Evolutionary conservation across 2,113 vertebrate genomes (phyloP).

Genomic region (Mus spicilegus): DNA sequence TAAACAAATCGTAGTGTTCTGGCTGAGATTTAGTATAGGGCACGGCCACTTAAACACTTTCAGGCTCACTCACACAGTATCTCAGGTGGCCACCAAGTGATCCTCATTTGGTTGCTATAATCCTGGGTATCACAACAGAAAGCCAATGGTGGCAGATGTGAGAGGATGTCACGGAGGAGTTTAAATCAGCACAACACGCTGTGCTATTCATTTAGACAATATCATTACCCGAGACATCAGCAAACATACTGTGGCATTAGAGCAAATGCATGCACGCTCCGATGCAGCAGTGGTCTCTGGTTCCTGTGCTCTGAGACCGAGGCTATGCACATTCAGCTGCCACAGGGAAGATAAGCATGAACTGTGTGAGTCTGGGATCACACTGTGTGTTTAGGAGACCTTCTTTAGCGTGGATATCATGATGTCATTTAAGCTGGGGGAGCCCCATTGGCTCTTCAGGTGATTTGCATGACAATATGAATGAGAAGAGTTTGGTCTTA

Average conservation of each 20-base stretch:
- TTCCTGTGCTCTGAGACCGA: not conserved
- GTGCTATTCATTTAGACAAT: not conserved
- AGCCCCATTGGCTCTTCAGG: not conserved
- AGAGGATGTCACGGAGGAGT: not conserved
- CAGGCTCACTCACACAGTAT: not conserved
- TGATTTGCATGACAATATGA: not conserved
- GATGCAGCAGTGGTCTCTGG: not conserved
- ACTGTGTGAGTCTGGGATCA: not conserved
- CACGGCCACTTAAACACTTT: not conserved
- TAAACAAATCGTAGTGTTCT: not conserved
- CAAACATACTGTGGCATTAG: not conserved
- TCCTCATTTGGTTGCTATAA: not conserved
- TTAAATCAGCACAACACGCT: not conserved
- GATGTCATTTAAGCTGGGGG: not conserved
- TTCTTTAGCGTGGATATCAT: not conserved
- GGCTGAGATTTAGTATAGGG: not conserved
- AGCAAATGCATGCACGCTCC: not conserved
- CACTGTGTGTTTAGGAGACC: not conserved
- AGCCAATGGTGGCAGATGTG: not conserved
- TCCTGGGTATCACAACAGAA: not conserved
- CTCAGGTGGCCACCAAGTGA: not conserved
- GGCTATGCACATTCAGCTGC: not conserved
- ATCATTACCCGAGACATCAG: not conserved
- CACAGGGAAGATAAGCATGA: not conserved
- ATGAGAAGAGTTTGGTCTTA: not conserved